Conservation (phyloP, 2,797 vertebrate genomes). For the Eidolon dupreanum region DNA sequence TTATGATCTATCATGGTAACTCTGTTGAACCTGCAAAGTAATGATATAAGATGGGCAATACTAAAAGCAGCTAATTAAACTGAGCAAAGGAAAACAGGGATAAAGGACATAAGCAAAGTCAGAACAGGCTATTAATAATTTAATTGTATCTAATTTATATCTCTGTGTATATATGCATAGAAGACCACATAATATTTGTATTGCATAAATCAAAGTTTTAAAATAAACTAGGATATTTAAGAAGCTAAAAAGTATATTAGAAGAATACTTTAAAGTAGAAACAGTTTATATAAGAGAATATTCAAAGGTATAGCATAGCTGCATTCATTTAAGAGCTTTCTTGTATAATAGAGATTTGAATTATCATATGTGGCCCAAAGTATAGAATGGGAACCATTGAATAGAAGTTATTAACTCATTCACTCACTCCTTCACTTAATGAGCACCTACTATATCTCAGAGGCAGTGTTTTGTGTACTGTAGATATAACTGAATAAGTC, state of each 20-base stretch:
- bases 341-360: background rate
- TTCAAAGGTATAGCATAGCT: background rate
- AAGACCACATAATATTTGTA: background rate
- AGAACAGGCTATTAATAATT: slow-evolving; percentile 23
- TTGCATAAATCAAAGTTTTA: background rate
- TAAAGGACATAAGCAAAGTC: background rate
- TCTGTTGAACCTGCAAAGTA: slow-evolving; percentile 31
- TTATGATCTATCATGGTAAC: background rate
- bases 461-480: background rate
- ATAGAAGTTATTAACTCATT: background rate
- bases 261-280: background rate
- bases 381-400: background rate
- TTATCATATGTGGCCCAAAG: background rate
- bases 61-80: background rate
- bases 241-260: background rate
- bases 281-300: background rate
- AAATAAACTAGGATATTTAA: background rate
- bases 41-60: background rate
- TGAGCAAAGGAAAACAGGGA: background rate
- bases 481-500: background rate
- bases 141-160: background rate
- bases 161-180: background rate
- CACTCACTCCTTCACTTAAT: background rate
- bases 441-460: background rate
- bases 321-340: background rate